These are phyloP conservation scores for Pseudomyrmex sp. DNA, from an alignment of 1,140 invertebrate species.

Conservation along the genomic window DNA sequence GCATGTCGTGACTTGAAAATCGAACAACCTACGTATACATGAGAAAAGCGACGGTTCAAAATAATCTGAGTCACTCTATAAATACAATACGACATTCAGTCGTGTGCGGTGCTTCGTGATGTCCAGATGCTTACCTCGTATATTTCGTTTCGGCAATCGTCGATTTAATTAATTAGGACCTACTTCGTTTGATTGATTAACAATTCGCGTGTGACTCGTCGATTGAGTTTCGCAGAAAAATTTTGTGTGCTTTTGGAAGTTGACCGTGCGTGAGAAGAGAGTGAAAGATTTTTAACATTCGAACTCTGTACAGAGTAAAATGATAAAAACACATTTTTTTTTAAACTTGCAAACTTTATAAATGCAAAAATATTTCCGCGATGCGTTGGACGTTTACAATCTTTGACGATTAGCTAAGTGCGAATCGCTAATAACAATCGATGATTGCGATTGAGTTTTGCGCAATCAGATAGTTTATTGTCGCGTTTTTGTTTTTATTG, in stretches of 20 bases:
- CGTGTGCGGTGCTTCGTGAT: constrained; percentile 82
- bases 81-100: constrained; percentile 86
- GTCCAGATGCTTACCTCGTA: constrained; percentile 77
- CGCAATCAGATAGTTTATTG: constrained; percentile 25
- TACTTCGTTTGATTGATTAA: not conserved
- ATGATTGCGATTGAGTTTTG: constrained; percentile 29
- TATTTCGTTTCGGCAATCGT: not conserved
- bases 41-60: constrained; percentile 83
- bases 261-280: not conserved
- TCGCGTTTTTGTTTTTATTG: constrained; percentile 13
- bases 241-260: not conserved
- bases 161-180: constrained; percentile 16
- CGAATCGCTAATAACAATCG: not conserved
- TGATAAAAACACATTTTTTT: not conserved
- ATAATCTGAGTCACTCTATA: constrained; percentile 85
- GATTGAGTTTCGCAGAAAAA: not conserved
- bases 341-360: not conserved
- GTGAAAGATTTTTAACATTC: not conserved
- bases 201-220: not conserved
- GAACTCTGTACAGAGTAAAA: not conserved
- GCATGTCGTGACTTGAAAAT: constrained; percentile 42
- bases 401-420: not conserved
- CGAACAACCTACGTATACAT: constrained; percentile 68
- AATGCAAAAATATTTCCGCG: not conserved
- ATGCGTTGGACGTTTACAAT: no score